phyloP scores from a whole-genome alignment of 1,140 invertebrate species.

The Dryas iulia region DNA sequence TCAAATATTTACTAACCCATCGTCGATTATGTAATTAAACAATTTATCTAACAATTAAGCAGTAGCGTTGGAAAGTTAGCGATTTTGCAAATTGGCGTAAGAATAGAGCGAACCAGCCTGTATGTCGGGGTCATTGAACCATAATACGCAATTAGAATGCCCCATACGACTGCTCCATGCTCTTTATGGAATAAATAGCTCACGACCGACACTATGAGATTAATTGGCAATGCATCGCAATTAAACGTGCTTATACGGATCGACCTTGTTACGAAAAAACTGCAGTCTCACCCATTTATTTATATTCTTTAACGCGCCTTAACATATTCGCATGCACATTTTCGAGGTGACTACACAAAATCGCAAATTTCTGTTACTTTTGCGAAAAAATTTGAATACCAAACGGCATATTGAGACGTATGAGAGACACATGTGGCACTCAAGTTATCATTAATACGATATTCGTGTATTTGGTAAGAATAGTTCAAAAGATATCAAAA shows the following conservation, averaged over 20 bases:
- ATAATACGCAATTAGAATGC: slow-evolving; percentile 78
- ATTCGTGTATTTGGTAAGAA: neutral
- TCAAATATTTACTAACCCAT: neutral
- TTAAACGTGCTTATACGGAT: slow-evolving; percentile 37
- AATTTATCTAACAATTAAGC: slow-evolving; percentile 27
- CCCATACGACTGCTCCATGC: slow-evolving; percentile 65
- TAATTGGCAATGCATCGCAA: slow-evolving; percentile 56
- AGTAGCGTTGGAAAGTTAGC: slow-evolving; percentile 37
- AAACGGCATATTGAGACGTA: neutral
- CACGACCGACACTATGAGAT: slow-evolving; percentile 58
- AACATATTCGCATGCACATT: slow-evolving; percentile 4
- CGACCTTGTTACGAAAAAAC: slow-evolving; percentile 32
- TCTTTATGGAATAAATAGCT: slow-evolving; percentile 69
- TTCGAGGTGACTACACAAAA: neutral
- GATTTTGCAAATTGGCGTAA: slow-evolving; percentile 68
- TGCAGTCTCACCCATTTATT: slow-evolving; percentile 2
- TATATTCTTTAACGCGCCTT: neutral
- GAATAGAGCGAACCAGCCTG: slow-evolving; percentile 46
- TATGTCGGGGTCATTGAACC: slow-evolving; percentile 64
- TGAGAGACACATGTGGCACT: neutral
- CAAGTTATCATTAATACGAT: neutral
- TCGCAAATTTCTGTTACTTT: neutral
- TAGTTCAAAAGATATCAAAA: neutral
- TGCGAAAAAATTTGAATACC: slow-evolving; percentile 6
- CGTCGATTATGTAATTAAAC: neutral